Percentiles rank a stretch among this genome's conserved stretches.
Conservation (phyloP, 2,113 vertebrate species). For the Piaya cayana region DNA sequence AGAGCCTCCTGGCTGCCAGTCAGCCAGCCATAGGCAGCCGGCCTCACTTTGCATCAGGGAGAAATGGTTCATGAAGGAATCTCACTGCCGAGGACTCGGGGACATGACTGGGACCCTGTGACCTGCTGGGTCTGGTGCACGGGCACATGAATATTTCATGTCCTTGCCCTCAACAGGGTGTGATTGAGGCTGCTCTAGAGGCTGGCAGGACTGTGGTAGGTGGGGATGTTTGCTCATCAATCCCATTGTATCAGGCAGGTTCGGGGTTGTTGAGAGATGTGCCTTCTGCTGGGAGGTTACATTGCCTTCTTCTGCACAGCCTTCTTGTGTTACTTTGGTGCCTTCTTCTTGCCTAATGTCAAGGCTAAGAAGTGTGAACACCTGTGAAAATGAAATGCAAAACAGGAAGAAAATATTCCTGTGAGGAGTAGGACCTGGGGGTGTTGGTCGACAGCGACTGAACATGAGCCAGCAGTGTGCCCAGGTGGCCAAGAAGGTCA, state of each 20-base stretch:
- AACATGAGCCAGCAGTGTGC: too few relatives aligned
- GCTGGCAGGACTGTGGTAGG: accelerated
- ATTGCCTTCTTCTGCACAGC: accelerated
- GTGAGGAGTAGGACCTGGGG: too few relatives aligned
- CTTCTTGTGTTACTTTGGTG: neutral
- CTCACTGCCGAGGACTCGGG: neutral
- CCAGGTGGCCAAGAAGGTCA: too few relatives aligned
- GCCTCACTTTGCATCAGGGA: accelerated
- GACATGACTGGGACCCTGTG: neutral
- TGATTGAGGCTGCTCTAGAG: neutral
- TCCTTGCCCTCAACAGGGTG: neutral
- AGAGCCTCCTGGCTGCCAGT: neutral
- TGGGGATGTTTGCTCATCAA: accelerated
- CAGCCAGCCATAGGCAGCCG: neutral
- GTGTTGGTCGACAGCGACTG: too few relatives aligned
- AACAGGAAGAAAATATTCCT: neutral
- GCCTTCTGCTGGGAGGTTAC: neutral
- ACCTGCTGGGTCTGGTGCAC: neutral
- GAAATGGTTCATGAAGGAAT: neutral
- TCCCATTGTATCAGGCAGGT: too few relatives aligned
- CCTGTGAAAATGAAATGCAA: neutral
- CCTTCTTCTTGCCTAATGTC: neutral
- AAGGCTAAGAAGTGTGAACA: neutral
- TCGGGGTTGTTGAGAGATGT: neutral
- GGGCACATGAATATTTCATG: neutral